Base-by-base conservation (phyloP, 2,113 vertebrate genomes). In the Corvus moneduloides region DNA sequence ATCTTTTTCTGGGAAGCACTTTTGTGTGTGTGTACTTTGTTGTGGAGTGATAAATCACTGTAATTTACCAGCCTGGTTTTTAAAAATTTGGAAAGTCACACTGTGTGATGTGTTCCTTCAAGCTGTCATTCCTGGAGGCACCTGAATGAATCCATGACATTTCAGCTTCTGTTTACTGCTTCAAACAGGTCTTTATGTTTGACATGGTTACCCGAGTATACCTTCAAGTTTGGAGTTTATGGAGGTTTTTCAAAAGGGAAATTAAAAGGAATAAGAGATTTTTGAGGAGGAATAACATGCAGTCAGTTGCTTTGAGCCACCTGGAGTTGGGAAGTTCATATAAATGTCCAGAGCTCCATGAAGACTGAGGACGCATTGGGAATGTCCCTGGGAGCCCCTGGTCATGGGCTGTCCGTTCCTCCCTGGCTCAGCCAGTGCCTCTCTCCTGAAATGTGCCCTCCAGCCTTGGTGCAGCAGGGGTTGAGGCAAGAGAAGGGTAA, bases 161-260 rank as follows among this genome's bases (percentile, higher is more conserved):
- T 92, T 95, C 72, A 86, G 79, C 56, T 94, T 59, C 89, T 96
- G 90, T 89, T 97, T 94, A 80, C 89, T 86, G 79, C 78, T 90
- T 89, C 87, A 63, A 90, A 71, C 79, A 81, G 59, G 30, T 90
- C 51, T 86, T 94, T 67, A 44, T 48, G 80, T 46, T 67, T 74
- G 75, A 74, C 39, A 1, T 55, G 82, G 19, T 89, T 94, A 90
- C 76, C 85, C 89, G 55, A 88, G 46, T 9, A 2, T 35, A 52
- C 81, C 39, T 91, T 67, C 11, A 81, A 59, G 55, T 93, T 81
- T 88, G 39, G 71, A 74, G 33, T 46, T 86, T n/a, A 10, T 7
- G 23, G 13, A 6, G 7, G 5, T 11, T 23, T 55, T 52, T 67
- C 39, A 3, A n/a, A 87, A 51, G 51, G 49, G 30, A 81, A 86